Evolutionary conservation across 2,797 vertebrate species (phyloP).

Genomic region (Menidia menidia): DNA sequence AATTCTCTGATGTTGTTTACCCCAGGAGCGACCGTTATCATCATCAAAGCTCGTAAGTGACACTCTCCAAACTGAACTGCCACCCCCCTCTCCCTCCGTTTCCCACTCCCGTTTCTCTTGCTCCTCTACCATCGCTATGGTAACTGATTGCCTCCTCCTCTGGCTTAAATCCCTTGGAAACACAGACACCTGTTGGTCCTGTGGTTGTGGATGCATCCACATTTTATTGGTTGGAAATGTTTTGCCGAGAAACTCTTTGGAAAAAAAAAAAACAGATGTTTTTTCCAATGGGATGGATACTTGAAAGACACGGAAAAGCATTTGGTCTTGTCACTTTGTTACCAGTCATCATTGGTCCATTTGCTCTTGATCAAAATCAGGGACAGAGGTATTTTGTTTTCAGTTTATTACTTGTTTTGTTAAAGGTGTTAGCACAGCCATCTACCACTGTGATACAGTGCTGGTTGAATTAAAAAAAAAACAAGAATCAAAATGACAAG

Average conservation of each 20-base stretch:
- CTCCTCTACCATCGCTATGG: slow-evolving; percentile 53
- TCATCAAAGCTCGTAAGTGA: slow-evolving; percentile 73
- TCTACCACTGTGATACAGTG: no score
- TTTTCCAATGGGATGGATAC: background rate
- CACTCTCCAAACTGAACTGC: slow-evolving; percentile 60
- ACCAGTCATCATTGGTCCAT: background rate
- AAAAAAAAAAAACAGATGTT: background rate
- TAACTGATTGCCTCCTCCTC: slow-evolving; percentile 68
- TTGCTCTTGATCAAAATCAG: no score
- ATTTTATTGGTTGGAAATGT: slow-evolving; percentile 33
- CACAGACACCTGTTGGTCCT: slow-evolving; percentile 56
- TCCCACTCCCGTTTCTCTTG: slow-evolving; percentile 11
- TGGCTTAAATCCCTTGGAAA: slow-evolving; percentile 32
- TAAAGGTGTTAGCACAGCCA: background rate
- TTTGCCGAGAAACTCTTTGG: background rate
- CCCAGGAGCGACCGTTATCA: slow-evolving; percentile 63
- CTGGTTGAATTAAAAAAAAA: no score
- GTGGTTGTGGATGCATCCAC: slow-evolving; percentile 8
- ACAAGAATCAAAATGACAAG: background rate
- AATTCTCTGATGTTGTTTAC: slow-evolving; percentile 64
- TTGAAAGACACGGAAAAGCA: background rate
- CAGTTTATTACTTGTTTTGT: no score
- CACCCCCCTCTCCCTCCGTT: slow-evolving; percentile 6
- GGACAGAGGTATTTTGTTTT: no score
- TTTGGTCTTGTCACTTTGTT: background rate